Evolutionary conservation across 2,113 vertebrate genomes (phyloP), one percentile per base, ranked within the genome.

Genomic region (Mustela nigripes): DNA sequence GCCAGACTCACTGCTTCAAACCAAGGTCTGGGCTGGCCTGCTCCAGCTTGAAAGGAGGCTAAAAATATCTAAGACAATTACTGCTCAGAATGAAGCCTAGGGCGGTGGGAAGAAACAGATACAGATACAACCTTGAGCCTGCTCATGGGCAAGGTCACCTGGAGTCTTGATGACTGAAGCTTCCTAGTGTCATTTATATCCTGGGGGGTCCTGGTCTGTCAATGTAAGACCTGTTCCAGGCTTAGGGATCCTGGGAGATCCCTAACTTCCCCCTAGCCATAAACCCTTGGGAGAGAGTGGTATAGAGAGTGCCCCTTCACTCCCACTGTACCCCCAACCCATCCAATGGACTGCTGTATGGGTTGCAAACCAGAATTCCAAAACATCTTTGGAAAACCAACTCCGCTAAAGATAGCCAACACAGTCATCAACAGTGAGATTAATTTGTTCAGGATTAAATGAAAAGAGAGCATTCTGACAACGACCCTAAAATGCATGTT

Each of bases 1-100:
- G 71, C 91, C 83, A 97, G 86, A 80, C 36, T 73, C 11, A 11
- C 7, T 82, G 39, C 82, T 82, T 69, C 83, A 95, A 93, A 89
- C 69, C 45, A 60, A 58, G 39, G 12, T 65, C 71, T 94, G 69
- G 60, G 33, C 83, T 60, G 45, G 42, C 39, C n/a, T 60, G 56
- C 65, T 90, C 28, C 11, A 28, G 21, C 50, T 95, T 78, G 89
- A 82, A 90, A 78, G 69, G 84, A 94, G 50, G 58, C n/a, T 89
- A 53, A 89, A 94, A 90, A 83, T 79, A 93, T 42, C 36, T n/a
- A 31, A 56, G 91, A 82, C 58, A 81, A 15, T 76, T 89, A 90
- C 60, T 58, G 9, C 63, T 85, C 90, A 48, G 90, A 60, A 42
- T 50, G 53, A 94, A 88, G 50, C 60, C 39, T 36, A n/a, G 71